A percentile compares a stretch with the other conserved stretches of the same genome.
Conservation (phyloP, 53 echinoderm and acorn worm genomes). For the Holothuria leucospilota region DNA sequence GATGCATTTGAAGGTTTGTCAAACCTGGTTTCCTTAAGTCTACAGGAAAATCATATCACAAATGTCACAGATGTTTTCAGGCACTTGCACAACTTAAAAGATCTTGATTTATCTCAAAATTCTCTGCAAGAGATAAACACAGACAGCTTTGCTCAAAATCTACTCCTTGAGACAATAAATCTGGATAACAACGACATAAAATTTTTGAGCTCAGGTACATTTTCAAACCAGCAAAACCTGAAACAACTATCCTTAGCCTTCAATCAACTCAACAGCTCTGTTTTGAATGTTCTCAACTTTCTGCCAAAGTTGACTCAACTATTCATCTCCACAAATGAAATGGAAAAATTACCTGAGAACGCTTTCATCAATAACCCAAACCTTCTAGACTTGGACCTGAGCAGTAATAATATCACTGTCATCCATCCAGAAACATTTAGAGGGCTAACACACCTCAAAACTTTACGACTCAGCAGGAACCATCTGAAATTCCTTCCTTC, state of each 20-base stretch:
- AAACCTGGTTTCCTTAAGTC: neutral
- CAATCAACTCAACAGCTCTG: neutral
- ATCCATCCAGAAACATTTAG: neutral
- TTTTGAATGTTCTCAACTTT: neutral
- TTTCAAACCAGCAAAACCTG: neutral
- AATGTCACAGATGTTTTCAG: neutral
- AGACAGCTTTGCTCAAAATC: neutral
- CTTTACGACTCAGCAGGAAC: neutral
- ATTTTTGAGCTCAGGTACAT: neutral
- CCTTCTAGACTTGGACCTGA: conserved; percentile 2
- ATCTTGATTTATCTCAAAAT: neutral
- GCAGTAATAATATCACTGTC: neutral
- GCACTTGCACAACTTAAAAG: neutral
- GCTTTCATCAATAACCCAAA: neutral
- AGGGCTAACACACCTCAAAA: neutral
- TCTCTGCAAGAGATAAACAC: neutral
- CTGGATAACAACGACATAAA: neutral
- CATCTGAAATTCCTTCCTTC: neutral
- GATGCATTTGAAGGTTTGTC: neutral
- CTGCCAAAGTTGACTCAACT: neutral
- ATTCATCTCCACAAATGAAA: neutral
- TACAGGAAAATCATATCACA: neutral
- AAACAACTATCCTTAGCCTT: neutral
- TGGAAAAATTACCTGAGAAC: neutral
- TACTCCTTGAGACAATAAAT: neutral